phyloP scores from a whole-genome alignment of 2,888 invertebrate genomes.

The Limenitis arthemis region DNA sequence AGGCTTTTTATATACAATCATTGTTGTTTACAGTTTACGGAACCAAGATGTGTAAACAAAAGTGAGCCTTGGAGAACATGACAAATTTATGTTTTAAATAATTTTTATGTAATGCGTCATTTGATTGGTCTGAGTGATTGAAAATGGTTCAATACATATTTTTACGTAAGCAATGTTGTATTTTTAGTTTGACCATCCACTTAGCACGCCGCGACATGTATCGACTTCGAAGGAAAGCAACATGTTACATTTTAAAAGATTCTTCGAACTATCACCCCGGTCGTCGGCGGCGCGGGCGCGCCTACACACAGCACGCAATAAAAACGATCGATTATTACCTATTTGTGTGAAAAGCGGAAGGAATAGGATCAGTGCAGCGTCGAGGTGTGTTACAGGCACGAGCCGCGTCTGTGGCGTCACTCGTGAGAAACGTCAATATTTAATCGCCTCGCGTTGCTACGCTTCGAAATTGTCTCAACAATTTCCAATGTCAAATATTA shows the following conservation, averaged over 20 bases:
- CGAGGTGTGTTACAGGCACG: constrained; percentile 45
- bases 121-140: constrained; percentile 22
- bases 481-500: constrained; percentile 60
- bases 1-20: constrained; percentile 54
- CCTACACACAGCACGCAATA: constrained; percentile 60
- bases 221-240: constrained; percentile 46
- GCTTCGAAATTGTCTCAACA: constrained; percentile 69
- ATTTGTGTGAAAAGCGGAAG: constrained; percentile 71
- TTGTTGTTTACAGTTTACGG: constrained; percentile 55
- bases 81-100: constrained; percentile 36
- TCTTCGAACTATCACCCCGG: constrained; percentile 59
- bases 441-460: constrained; percentile 49
- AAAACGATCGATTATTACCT: constrained; percentile 70
- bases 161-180: constrained; percentile 10
- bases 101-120: constrained; percentile 31
- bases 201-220: constrained; percentile 43
- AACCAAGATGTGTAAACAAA: constrained; percentile 56
- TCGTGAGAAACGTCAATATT: constrained; percentile 72
- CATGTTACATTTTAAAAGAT: constrained; percentile 50
- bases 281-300: constrained; percentile 33
- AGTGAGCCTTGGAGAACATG: constrained; percentile 40
- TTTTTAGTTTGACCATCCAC: constrained; percentile 47
- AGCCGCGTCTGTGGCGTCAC: constrained; percentile 50
- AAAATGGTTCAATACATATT: constrained; percentile 17
- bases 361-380: constrained; percentile 43